Evolutionary conservation across 2,888 invertebrate genomes (phyloP).

Genomic region (Pterobdella sp.): DNA sequence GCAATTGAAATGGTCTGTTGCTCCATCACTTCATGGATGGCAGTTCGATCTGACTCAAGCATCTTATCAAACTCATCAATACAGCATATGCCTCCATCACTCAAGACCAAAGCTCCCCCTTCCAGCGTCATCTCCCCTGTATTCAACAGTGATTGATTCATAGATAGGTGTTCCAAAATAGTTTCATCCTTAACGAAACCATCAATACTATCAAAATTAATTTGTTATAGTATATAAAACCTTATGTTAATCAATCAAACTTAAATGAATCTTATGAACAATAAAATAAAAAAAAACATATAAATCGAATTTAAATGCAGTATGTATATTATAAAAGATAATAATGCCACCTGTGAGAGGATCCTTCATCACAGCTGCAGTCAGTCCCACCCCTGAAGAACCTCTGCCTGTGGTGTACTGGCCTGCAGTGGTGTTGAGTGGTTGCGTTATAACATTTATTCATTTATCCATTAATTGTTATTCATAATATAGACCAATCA

Average conservation of each 20-base stretch:
- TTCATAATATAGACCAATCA: no score
- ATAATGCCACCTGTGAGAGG: conserved; percentile 92
- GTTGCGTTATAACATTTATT: no score
- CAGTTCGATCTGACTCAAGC: conserved; percentile 72
- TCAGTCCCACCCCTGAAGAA: conserved; percentile 94
- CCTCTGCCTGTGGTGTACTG: conserved; percentile 94
- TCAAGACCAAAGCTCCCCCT: conserved; percentile 85
- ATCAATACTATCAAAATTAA: no score
- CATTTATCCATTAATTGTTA: no score
- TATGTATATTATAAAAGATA: no score
- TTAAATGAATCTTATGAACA: no score
- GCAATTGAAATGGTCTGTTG: conserved; percentile 99
- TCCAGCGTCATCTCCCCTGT: conserved; percentile 82
- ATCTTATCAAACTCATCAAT: conserved; percentile 99
- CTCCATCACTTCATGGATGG: conserved; percentile 59
- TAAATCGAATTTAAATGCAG: no score
- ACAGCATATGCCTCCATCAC: conserved; percentile 93
- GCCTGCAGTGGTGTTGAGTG: conserved; percentile 49
- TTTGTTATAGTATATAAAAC: no score
- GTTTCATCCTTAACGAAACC: no score
- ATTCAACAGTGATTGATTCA: not conserved
- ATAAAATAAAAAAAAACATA: no score
- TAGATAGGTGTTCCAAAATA: no score
- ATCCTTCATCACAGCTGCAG: conserved; percentile 95
- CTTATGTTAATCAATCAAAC: no score